Evolutionary conservation across 2,113 vertebrate species (phyloP).

Genomic region (Calyptomena viridis): DNA sequence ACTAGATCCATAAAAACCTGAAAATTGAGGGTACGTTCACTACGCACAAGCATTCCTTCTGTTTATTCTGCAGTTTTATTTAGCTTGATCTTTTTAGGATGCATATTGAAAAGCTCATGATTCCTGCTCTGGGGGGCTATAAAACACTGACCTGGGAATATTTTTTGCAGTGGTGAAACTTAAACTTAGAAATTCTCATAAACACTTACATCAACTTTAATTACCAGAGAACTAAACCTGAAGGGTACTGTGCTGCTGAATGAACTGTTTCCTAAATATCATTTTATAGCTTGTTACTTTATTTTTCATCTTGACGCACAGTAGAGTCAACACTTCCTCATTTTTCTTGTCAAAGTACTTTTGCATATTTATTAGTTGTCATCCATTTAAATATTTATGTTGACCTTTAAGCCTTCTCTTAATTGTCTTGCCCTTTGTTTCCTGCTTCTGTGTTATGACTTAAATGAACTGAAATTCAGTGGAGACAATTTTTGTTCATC

Average conservation of each 20-base stretch:
- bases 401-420: not conserved
- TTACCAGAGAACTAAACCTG: not conserved
- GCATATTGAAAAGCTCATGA: not conserved
- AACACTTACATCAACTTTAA: not conserved
- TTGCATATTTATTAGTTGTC: conserved; percentile 7
- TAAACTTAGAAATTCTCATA: not conserved
- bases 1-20: not conserved
- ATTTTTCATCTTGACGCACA: not conserved
- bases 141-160: not conserved
- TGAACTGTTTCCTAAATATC: not conserved
- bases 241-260: not conserved
- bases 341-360: not conserved
- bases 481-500: not conserved
- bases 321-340: not conserved
- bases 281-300: not conserved
- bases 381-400: not conserved
- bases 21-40: not conserved
- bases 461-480: not conserved
- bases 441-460: not conserved
- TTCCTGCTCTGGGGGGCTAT: not conserved
- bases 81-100: not conserved
- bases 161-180: not conserved
- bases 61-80: not conserved
- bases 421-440: not conserved
- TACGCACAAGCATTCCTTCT: not conserved